A percentile compares a stretch with the other conserved stretches of the same genome.
These are phyloP conservation scores for Lithobates sylvaticus DNA, from an alignment of 2,797 vertebrate genomes.

Conservation along the genomic window DNA sequence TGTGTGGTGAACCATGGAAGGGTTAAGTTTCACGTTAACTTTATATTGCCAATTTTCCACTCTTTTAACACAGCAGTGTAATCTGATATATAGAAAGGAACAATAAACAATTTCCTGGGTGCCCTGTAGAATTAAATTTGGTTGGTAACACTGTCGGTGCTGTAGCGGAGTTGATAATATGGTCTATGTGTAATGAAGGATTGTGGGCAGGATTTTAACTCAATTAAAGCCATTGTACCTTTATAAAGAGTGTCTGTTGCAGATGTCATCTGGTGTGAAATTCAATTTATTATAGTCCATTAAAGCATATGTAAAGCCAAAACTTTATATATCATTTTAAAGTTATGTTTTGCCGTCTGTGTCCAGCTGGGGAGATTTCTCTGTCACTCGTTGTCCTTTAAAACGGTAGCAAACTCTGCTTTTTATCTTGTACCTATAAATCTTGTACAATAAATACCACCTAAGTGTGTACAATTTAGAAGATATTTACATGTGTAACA, in stretches of 20 bases:
- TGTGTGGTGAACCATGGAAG: conserved; percentile 46
- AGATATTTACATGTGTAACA: no score
- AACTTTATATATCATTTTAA: no score
- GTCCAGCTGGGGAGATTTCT: no score
- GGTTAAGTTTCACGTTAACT: conserved; percentile 55
- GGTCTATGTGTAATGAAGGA: background rate
- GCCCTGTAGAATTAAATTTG: conserved; percentile 3
- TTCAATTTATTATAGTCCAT: no score
- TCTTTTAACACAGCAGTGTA: conserved; percentile 53
- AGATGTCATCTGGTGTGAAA: no score
- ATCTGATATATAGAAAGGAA: conserved; percentile 34
- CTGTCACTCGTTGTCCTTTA: no score
- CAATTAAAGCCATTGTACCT: background rate
- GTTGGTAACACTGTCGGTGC: conserved; percentile 4
- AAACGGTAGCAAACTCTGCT: no score
- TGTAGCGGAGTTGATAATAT: background rate
- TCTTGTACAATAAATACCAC: no score
- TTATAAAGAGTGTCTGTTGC: background rate
- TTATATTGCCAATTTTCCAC: conserved; percentile 57
- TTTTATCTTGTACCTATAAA: no score
- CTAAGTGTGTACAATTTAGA: no score
- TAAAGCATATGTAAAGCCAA: no score
- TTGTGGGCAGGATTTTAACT: background rate
- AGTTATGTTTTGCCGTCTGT: no score
- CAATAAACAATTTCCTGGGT: conserved; percentile 23